Percentiles rank a stretch among this genome's conserved stretches.
These are phyloP conservation scores for Euglossa dilemma DNA, from an alignment of 1,140 invertebrate species.

Conservation along the genomic window DNA sequence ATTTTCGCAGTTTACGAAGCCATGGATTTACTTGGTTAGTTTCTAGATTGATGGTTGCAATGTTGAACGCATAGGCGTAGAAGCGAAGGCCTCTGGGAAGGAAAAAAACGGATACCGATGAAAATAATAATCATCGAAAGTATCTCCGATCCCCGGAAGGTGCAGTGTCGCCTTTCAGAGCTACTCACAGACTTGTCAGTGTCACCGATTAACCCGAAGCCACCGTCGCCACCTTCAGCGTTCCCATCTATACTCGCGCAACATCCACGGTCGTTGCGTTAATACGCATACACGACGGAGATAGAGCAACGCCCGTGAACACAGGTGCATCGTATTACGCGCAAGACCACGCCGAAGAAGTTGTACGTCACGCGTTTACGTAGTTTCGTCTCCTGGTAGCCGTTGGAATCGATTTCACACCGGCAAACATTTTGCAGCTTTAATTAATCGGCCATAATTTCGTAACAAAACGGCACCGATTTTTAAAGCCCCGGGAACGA, in stretches of 20 bases:
- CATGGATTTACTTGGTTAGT: no score
- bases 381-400: not conserved
- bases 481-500: not conserved
- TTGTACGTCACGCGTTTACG: not conserved
- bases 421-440: not conserved
- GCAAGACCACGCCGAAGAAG: not conserved
- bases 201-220: no score
- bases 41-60: no score
- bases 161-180: not conserved
- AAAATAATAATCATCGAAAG: conserved; percentile 54
- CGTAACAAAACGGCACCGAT: not conserved
- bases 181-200: no score
- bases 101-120: conserved; percentile 35
- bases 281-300: no score
- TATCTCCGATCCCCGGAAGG: not conserved
- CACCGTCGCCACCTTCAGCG: no score
- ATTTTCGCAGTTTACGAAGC: no score
- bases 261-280: no score
- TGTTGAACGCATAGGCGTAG: not conserved
- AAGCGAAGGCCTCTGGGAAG: not conserved
- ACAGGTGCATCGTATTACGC: not conserved
- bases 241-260: no score
- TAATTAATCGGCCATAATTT: conserved; percentile 17
- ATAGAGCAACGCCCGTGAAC: no score
- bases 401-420: conserved; percentile 4